Conservation (phyloP, 64 coral and sea anemone species). For the Actinia equina region DNA sequence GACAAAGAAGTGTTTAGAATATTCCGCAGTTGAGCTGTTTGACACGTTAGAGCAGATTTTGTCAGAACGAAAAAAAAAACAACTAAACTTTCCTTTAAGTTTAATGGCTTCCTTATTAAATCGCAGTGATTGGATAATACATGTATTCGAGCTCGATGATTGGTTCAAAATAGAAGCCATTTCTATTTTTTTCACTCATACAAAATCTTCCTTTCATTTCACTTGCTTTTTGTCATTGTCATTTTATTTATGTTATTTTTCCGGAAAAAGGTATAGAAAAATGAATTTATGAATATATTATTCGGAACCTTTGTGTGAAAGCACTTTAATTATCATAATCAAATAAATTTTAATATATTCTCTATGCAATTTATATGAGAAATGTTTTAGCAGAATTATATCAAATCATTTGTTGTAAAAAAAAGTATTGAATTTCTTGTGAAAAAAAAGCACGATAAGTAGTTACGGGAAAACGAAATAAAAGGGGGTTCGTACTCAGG, state of each 20-base stretch:
- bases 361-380: background rate
- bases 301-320: background rate
- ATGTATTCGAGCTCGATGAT: background rate
- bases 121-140: background rate
- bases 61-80: background rate
- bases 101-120: background rate
- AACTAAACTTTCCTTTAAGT: background rate
- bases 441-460: background rate
- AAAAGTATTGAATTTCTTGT: background rate
- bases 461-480: background rate
- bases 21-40: background rate
- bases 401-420: background rate
- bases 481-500: background rate
- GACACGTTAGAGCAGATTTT: background rate
- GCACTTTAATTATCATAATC: background rate
- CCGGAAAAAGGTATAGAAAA: background rate
- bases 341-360: slow-evolving; percentile 8
- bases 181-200: background rate
- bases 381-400: background rate
- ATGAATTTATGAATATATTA: background rate
- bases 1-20: background rate
- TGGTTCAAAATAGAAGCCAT: background rate
- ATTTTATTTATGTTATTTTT: background rate
- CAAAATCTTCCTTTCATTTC: background rate
- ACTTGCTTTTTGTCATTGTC: background rate